Evolutionary conservation across 2,888 invertebrate genomes (phyloP).

Genomic region (Drosophila yooni): DNA sequence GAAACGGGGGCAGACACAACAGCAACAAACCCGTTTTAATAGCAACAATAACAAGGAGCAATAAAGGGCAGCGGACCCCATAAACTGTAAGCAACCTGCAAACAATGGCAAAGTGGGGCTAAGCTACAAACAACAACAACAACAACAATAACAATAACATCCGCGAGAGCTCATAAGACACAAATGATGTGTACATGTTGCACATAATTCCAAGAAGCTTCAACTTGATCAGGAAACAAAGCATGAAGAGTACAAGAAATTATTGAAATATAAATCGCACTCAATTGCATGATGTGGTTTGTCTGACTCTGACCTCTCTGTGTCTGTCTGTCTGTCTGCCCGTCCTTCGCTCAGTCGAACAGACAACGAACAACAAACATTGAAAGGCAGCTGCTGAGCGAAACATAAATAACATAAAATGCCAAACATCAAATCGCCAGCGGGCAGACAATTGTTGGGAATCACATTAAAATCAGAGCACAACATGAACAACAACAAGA

Average conservation of each 20-base stretch:
- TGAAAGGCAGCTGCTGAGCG: conserved; percentile 30
- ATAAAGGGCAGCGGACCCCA: conserved; percentile 36
- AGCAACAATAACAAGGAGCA: conserved; percentile 31
- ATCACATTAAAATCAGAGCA: conserved; percentile 64
- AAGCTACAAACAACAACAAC: not conserved
- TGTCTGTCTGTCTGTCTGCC: not conserved
- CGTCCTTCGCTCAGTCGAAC: no score
- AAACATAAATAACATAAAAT: conserved; percentile 44
- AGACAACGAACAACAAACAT: conserved; percentile 28
- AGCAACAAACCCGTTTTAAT: conserved; percentile 20
- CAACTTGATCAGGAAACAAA: conserved; percentile 25
- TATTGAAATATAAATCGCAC: conserved; percentile 1
- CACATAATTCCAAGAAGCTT: conserved; percentile 52
- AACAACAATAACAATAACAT: conserved; percentile 19
- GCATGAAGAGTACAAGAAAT: conserved; percentile 16
- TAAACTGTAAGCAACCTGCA: conserved; percentile 20
- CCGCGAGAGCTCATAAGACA: conserved; percentile 30
- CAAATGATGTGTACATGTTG: conserved; percentile 27
- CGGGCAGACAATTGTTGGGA: conserved; percentile 61
- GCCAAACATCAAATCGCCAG: conserved; percentile 20
- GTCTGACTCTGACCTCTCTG: not conserved
- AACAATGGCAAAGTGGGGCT: conserved; percentile 25
- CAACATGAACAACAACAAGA: conserved; percentile 45
- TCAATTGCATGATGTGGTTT: conserved; percentile 17
- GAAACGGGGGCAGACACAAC: conserved; percentile 19